phyloP scores from a whole-genome alignment of 2,888 invertebrate genomes.

The Geophilus truncorum region DNA sequence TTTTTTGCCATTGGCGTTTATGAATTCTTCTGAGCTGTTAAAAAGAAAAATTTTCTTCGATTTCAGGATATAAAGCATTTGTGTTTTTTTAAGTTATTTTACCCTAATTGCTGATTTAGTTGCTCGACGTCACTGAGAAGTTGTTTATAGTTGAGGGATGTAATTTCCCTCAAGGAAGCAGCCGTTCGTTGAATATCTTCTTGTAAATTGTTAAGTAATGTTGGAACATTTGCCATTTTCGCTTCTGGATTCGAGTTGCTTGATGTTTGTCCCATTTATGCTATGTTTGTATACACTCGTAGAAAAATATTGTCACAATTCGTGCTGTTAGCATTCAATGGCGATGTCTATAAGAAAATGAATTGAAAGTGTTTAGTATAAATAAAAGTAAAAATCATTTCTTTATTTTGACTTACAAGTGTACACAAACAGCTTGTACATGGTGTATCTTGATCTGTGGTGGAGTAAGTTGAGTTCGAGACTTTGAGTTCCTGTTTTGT shows the following conservation, averaged over 20 bases:
- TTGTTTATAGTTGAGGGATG: conserved; percentile 56
- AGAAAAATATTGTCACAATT: background rate
- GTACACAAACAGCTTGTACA: no score
- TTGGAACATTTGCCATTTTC: background rate
- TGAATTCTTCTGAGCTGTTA: background rate
- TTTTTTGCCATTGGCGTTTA: background rate
- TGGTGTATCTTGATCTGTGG: no score
- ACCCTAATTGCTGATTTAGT: conserved; percentile 59
- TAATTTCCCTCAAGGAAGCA: conserved; percentile 44
- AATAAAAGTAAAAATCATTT: no score
- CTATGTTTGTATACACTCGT: background rate
- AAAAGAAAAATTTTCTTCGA: background rate
- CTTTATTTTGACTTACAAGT: no score
- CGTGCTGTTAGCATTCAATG: no score
- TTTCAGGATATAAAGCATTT: background rate
- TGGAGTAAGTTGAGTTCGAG: no score
- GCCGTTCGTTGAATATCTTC: conserved; percentile 32
- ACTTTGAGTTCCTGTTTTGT: no score
- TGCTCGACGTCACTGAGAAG: conserved; percentile 57
- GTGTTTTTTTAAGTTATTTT: no score
- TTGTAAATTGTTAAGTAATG: background rate
- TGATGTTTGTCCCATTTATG: background rate
- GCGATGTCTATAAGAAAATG: no score
- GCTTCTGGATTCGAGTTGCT: background rate
- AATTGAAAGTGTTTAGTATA: no score